Evolutionary conservation across 2,888 invertebrate genomes (phyloP).

Genomic region (Agapostemon virescens): DNA sequence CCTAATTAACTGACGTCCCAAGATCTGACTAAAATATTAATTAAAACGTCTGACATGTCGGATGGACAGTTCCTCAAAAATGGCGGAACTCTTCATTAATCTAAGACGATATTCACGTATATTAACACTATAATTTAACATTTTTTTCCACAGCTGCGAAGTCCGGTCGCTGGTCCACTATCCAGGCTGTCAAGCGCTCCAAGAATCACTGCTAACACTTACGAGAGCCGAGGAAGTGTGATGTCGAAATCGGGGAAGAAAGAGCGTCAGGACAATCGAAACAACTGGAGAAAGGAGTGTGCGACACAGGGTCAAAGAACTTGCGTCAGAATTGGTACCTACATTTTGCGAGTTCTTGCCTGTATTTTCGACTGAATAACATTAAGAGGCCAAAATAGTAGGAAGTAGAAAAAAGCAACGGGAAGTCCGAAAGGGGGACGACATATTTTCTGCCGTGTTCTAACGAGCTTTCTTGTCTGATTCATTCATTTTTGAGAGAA

Average conservation of each 20-base stretch:
- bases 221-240: slow-evolving; percentile 40
- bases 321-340: slow-evolving; percentile 75
- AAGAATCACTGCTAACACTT: slow-evolving; percentile 54
- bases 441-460: background rate
- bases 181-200: slow-evolving; percentile 64
- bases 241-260: slow-evolving; percentile 68
- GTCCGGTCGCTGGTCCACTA: slow-evolving; percentile 32
- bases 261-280: slow-evolving; percentile 76
- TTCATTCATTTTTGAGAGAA: background rate
- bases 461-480: background rate
- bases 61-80: no score
- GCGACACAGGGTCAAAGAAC: slow-evolving; percentile 74
- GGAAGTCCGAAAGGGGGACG: background rate
- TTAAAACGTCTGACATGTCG: no score
- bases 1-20: no score
- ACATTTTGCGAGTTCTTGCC: slow-evolving; percentile 74
- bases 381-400: background rate
- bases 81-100: no score
- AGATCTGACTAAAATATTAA: no score
- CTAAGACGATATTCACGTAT: no score
- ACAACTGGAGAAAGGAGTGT: slow-evolving; percentile 76
- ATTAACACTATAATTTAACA: no score
- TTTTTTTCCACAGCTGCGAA: slow-evolving; percentile 31
- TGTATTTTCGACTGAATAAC: slow-evolving; percentile 76
- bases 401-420: background rate